Evolutionary conservation across 2,888 invertebrate genomes (phyloP).

Genomic region (Oasisia sp.): DNA sequence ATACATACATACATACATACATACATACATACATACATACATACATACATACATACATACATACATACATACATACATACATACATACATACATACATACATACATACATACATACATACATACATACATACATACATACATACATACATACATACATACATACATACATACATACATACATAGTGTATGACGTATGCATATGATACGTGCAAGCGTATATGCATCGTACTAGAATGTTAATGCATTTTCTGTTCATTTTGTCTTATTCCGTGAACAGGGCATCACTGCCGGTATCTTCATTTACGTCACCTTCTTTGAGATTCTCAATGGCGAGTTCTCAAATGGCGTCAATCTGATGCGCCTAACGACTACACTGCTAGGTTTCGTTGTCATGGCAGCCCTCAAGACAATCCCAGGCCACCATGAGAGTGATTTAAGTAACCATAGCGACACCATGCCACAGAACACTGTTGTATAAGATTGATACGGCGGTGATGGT

Average conservation of each 20-base stretch:
- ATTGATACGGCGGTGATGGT: neutral
- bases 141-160: too few species aligned
- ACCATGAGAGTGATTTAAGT: neutral
- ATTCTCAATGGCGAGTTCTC: slow-evolving; percentile 5
- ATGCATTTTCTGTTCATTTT: neutral
- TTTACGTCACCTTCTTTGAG: neutral
- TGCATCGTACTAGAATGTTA: too few species aligned
- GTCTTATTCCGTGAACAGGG: neutral
- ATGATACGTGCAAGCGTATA: too few species aligned
- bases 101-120: too few species aligned
- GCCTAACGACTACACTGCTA: neutral
- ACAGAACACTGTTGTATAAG: neutral
- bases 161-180: too few species aligned
- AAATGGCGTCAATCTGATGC: neutral
- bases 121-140: too few species aligned
- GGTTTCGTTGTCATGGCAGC: slow-evolving; percentile 4
- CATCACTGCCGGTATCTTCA: neutral
- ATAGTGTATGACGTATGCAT: too few species aligned
- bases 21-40: too few species aligned
- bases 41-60: too few species aligned
- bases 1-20: too few species aligned
- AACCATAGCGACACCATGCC: slow-evolving; percentile 8
- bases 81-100: too few species aligned
- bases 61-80: too few species aligned
- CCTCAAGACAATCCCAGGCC: slow-evolving; percentile 1